Evolutionary conservation across 2,797 vertebrate species (phyloP).

Genomic region (Rhynchotus rufescens): DNA sequence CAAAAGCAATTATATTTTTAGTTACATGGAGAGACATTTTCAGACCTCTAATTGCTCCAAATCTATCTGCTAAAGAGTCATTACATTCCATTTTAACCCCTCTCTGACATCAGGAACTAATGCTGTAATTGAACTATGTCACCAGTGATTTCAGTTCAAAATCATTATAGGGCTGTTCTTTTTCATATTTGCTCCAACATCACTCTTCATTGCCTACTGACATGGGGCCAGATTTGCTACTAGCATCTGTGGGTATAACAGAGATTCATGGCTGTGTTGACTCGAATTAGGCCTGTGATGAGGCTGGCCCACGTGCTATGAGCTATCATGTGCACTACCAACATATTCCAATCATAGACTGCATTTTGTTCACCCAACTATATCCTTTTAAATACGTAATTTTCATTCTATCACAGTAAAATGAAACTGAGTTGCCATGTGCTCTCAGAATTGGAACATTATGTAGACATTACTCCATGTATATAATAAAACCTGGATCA

Average conservation of each 20-base stretch:
- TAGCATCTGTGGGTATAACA: conserved; percentile 7
- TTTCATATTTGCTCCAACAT: conserved; percentile 20
- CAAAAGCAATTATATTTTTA: conserved; percentile 78
- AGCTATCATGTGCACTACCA: neutral
- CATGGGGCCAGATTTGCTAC: conserved; percentile 10
- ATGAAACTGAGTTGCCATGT: neutral
- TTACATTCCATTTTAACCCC: conserved; percentile 76
- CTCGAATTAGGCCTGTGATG: conserved; percentile 33
- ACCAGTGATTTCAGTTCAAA: conserved; percentile 69
- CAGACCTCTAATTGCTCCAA: conserved; percentile 77
- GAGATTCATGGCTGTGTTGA: neutral
- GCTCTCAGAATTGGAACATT: neutral
- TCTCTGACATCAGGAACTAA: conserved; percentile 73
- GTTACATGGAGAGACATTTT: conserved; percentile 71
- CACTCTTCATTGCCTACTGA: neutral
- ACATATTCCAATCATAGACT: neutral
- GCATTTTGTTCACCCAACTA: neutral
- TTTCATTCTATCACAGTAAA: neutral
- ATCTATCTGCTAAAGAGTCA: conserved; percentile 73
- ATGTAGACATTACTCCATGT: neutral
- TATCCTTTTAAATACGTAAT: neutral
- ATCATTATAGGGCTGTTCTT: conserved; percentile 46
- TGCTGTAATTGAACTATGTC: conserved; percentile 74
- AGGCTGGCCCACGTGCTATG: neutral
- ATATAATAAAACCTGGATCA: neutral